phyloP scores from a whole-genome alignment of 37 sponge, comb jelly and placozoan genomes.

The Corticium candelabrum region DNA sequence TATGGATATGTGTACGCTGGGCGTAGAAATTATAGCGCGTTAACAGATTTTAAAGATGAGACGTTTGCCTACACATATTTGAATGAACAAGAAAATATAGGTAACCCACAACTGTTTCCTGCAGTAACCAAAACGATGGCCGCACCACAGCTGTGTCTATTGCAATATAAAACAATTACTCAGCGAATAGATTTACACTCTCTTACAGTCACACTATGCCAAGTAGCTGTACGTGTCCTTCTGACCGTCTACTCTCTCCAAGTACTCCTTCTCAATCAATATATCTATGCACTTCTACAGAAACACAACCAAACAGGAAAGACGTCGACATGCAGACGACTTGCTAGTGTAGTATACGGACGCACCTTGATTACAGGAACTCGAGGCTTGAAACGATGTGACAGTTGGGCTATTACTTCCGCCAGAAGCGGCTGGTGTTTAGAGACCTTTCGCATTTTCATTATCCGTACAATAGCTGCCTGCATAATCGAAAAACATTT shows the following conservation, averaged over 20 bases:
- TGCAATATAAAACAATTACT: too few species aligned
- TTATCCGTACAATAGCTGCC: slow-evolving; percentile 93
- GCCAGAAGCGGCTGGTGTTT: slow-evolving; percentile 83
- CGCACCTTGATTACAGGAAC: slow-evolving; percentile 90
- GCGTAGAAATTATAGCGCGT: too few species aligned
- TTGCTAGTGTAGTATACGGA: background rate
- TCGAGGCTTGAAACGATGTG: slow-evolving; percentile 79
- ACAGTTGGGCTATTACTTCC: slow-evolving; percentile 89
- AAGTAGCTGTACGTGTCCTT: slow-evolving; percentile 93
- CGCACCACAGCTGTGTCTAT: too few species aligned
- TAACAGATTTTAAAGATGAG: too few species aligned
- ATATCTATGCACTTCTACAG: slow-evolving; percentile 93
- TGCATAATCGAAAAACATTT: too few species aligned
- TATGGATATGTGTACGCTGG: too few species aligned
- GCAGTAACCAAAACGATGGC: too few species aligned
- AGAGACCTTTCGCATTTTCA: slow-evolving; percentile 93
- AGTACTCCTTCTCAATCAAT: slow-evolving; percentile 95
- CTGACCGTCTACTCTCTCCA: slow-evolving; percentile 86
- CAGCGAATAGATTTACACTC: too few species aligned
- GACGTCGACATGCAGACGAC: background rate
- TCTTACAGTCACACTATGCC: too few species aligned
- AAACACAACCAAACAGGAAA: background rate
- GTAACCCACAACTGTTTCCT: too few species aligned
- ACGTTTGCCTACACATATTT: too few species aligned
- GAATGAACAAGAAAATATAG: too few species aligned